Base-by-base conservation (phyloP, 1,140 invertebrate genomes). In the Neotoxoptera formosana region DNA sequence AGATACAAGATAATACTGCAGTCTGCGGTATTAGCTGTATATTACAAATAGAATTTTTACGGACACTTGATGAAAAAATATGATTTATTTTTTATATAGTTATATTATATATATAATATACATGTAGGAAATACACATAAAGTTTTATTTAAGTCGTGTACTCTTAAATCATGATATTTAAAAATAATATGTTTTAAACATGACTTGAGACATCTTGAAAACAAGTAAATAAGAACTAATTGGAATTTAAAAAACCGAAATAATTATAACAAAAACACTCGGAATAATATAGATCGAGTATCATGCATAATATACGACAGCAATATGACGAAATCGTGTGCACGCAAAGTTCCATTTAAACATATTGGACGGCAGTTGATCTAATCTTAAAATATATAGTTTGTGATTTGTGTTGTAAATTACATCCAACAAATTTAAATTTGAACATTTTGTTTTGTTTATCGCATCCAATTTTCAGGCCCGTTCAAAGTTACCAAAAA, bases 401-500 rank as follows among this genome's bases (percentile, higher is more conserved):
- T 76, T 76, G 17, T 76, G 30, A 34, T 17, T 76, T 17, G 11
- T 76, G 14, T 67, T 60, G 25, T 60, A 60, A 60, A 11, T 60
- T 11, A 60, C 9, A 60, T 60, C 0, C 30, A 4, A 11, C 11
- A 30, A 60, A 60, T 8, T 60, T 2, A 60, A 30, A 30, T 11
- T 60, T 9, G 25, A 60, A n/a, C n/a, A n/a, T n/a, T n/a, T n/a
- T n/a, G n/a, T n/a, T n/a, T n/a, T n/a, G n/a, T n/a, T n/a, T n/a
- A n/a, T n/a, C n/a, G n/a, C n/a, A n/a, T n/a, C n/a, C n/a, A 25
- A 14, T 41, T 25, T 14, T n/a, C 14, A 94, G 93, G 99, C 99
- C 93, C 96, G 99, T 95, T 98, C 98, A 91, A 99, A 99, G 96
- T 96, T 99, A 95, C 99, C 99, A 93, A 99, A 99, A 96, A 99